These are phyloP conservation scores for Peromyscus nudipes DNA, from an alignment of 2,797 vertebrate species.

Conservation along the genomic window DNA sequence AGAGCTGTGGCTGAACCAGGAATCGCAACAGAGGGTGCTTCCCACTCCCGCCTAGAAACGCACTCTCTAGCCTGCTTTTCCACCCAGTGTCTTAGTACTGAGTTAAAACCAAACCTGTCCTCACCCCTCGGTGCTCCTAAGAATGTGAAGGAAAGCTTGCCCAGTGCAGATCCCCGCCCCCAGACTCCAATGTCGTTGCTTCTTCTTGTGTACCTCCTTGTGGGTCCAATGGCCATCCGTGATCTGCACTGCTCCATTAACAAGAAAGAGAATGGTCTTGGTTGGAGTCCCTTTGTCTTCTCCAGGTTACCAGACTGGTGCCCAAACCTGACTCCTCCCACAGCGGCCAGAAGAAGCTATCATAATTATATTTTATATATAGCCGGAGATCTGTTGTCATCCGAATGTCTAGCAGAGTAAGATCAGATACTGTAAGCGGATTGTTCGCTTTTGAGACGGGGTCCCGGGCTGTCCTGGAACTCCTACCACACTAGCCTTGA, in stretches of 20 bases:
- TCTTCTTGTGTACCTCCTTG: rapidly evolving
- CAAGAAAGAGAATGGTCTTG: not conserved
- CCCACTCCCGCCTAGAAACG: not conserved
- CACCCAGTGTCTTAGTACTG: rapidly evolving
- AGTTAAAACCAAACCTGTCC: not conserved
- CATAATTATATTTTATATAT: not conserved
- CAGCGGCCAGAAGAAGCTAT: not conserved
- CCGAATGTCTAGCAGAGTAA: not conserved
- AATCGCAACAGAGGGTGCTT: rapidly evolving
- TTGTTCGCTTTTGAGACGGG: not conserved
- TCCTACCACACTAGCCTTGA: not conserved
- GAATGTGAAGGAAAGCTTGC: not conserved
- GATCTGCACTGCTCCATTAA: not conserved
- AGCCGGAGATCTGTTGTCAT: not conserved
- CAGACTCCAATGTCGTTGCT: too few species aligned
- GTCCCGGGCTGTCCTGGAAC: not conserved
- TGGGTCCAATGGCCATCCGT: rapidly evolving
- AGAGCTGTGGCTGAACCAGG: not conserved
- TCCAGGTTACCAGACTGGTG: not conserved
- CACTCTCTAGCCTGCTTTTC: not conserved
- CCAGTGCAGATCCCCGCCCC: not conserved
- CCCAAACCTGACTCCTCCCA: not conserved
- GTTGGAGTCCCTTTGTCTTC: constrained; percentile 1
- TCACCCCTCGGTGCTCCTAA: rapidly evolving
- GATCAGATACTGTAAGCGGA: not conserved